Evolutionary conservation across 2,888 invertebrate genomes (phyloP).

Genomic region (Apantesis nais): DNA sequence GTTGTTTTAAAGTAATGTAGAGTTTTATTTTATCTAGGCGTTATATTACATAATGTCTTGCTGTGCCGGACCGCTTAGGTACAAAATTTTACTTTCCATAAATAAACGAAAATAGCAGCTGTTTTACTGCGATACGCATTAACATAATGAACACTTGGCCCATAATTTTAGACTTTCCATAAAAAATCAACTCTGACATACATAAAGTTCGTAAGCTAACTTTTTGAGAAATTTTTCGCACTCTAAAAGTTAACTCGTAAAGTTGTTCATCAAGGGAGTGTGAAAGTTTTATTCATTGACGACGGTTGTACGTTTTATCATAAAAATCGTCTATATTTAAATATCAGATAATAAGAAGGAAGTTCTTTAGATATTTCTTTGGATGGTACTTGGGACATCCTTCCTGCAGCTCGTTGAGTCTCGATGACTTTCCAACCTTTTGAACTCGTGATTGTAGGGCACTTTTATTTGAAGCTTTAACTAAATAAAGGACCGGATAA

Average conservation of each 20-base stretch:
- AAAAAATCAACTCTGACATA: conserved; percentile 37
- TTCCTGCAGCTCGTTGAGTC: conserved; percentile 5
- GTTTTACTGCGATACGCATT: conserved; percentile 39
- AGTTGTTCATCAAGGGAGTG: conserved; percentile 43
- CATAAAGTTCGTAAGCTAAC: conserved; percentile 35
- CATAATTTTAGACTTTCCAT: conserved; percentile 39
- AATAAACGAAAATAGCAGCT: conserved; percentile 42
- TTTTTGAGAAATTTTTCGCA: conserved; percentile 26
- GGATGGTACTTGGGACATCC: conserved; percentile 42
- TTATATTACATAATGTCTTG: not conserved
- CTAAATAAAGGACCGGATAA: not conserved
- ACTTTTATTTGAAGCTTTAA: conserved; percentile 5
- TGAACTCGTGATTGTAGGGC: conserved; percentile 1
- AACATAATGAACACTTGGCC: conserved; percentile 44
- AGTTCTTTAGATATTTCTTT: conserved; percentile 31
- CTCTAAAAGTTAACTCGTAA: conserved; percentile 44
- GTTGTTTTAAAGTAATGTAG: conserved; percentile 19
- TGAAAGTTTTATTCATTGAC: conserved; percentile 43
- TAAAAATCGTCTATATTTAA: conserved; percentile 21
- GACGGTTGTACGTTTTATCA: conserved; percentile 23
- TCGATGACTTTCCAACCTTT: conserved; percentile 9
- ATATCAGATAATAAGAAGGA: conserved; percentile 33
- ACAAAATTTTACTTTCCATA: conserved; percentile 17
- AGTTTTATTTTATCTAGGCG: conserved; percentile 14
- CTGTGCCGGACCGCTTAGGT: conserved; percentile 15